A percentile compares a stretch with the other conserved stretches of the same genome.
These are phyloP conservation scores for Ophiodon elongatus DNA, from an alignment of 2,113 vertebrate species.

Conservation along the genomic window DNA sequence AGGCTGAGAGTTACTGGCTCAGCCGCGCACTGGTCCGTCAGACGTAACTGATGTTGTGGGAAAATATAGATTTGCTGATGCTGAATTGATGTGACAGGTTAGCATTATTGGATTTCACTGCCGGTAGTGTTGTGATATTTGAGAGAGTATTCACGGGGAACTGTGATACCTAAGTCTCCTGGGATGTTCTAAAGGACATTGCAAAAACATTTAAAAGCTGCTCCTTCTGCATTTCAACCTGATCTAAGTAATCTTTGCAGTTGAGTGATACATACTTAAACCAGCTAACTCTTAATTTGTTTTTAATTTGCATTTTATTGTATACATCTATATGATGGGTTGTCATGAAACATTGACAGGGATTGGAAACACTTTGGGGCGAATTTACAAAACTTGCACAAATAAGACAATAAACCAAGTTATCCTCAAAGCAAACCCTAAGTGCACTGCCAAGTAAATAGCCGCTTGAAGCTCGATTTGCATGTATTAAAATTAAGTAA, in stretches of 20 bases:
- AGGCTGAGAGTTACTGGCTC: constrained; percentile 24
- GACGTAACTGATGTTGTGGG: constrained; percentile 63
- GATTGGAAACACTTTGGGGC: too few relatives aligned
- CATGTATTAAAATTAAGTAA: too few relatives aligned
- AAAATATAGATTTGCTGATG: constrained; percentile 66
- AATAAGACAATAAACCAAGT: too few relatives aligned
- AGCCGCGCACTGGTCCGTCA: constrained; percentile 22
- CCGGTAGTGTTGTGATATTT: constrained; percentile 36
- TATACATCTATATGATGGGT: too few relatives aligned
- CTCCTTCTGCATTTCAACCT: constrained; percentile 1
- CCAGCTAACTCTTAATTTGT: constrained; percentile 16
- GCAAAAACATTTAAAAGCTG: constrained; percentile 11
- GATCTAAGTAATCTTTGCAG: constrained; percentile 24
- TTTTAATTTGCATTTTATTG: constrained; percentile 9
- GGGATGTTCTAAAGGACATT: constrained; percentile 15
- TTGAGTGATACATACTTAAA: neutral
- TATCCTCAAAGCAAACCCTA: too few relatives aligned
- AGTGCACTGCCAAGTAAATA: too few relatives aligned
- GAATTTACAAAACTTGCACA: too few relatives aligned
- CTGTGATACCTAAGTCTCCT: constrained; percentile 30
- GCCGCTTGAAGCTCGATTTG: too few relatives aligned
- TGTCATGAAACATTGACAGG: too few relatives aligned
- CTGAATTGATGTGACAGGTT: constrained; percentile 72
- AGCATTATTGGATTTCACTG: constrained; percentile 65
- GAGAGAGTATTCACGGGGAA: constrained; percentile 36